Percentiles rank a stretch among this genome's conserved stretches.
Evolutionary conservation across 1,140 invertebrate species (phyloP).

Genomic region (Drosophila bifasciata): DNA sequence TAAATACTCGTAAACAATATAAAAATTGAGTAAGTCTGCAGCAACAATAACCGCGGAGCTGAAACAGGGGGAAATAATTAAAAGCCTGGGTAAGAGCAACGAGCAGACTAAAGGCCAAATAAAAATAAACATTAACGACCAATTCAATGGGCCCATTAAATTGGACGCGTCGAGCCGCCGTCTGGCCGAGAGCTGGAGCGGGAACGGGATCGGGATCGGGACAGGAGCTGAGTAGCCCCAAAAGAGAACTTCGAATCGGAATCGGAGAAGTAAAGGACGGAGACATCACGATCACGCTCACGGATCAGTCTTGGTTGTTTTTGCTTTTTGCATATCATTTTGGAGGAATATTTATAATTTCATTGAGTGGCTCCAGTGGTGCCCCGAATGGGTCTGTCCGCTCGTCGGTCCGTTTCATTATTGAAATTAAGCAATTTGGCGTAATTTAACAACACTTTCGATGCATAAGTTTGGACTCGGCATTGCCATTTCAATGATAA

Average conservation of each 20-base stretch:
- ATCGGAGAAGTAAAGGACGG: constrained; percentile 23
- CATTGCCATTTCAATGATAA: constrained; percentile 66
- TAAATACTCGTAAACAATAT: constrained; percentile 74
- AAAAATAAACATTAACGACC: constrained; percentile 80
- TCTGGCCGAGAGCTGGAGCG: constrained; percentile 51
- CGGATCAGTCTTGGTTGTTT: constrained; percentile 36
- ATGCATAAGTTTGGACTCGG: constrained; percentile 68
- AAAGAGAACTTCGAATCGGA: constrained; percentile 11
- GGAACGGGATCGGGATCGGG: constrained; percentile 1
- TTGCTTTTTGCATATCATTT: constrained; percentile 74
- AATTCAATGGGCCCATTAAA: constrained; percentile 79
- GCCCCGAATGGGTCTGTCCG: background rate
- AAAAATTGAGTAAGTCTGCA: constrained; percentile 73
- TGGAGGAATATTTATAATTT: constrained; percentile 75
- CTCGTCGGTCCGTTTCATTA: constrained; percentile 69
- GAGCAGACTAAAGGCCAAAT: constrained; percentile 68
- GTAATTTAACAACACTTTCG: constrained; percentile 83
- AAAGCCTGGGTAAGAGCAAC: constrained; percentile 38
- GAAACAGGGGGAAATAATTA: constrained; percentile 31
- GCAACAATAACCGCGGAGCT: constrained; percentile 31
- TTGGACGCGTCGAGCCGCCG: constrained; percentile 57
- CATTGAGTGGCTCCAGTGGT: constrained; percentile 52
- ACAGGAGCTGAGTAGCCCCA: too few relatives aligned
- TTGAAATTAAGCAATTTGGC: constrained; percentile 82
- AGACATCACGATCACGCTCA: constrained; percentile 54